Evolutionary conservation across 2,888 invertebrate genomes (phyloP).

Genomic region (Tridacna crocea): DNA sequence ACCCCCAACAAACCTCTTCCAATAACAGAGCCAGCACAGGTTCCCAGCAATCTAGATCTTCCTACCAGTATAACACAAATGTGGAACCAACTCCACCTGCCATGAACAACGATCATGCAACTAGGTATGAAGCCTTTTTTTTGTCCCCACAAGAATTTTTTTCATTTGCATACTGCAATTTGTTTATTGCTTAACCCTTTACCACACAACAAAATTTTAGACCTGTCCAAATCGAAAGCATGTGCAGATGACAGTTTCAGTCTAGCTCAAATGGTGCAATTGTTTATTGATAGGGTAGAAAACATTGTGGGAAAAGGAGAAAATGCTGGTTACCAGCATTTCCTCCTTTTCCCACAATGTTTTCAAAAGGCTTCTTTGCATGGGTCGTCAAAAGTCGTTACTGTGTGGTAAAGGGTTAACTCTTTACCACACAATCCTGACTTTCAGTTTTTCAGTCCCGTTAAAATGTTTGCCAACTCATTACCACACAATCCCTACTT

Average conservation of each 20-base stretch:
- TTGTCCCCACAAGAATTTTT: neutral
- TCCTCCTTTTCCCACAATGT: neutral
- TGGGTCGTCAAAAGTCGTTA: too few species aligned
- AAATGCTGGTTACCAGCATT: neutral
- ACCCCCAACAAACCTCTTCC: conserved; percentile 13
- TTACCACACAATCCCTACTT: too few species aligned
- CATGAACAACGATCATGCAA: conserved; percentile 24
- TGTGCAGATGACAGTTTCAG: too few species aligned
- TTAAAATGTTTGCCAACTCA: too few species aligned
- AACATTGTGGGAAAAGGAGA: conserved; percentile 6
- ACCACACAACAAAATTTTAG: too few species aligned
- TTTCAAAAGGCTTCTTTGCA: too few species aligned
- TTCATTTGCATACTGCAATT: neutral
- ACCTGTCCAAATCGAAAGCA: too few species aligned
- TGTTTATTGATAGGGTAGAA: too few species aligned
- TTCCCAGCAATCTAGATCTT: conserved; percentile 41
- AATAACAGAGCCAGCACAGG: conserved; percentile 22
- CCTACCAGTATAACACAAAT: conserved; percentile 37
- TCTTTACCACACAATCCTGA: too few species aligned
- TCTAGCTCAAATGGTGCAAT: too few species aligned
- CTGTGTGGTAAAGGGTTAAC: neutral
- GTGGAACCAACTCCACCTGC: conserved; percentile 26
- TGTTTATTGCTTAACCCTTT: too few species aligned
- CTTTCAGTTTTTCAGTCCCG: too few species aligned
- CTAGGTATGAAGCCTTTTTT: neutral